A percentile compares a stretch with the other conserved stretches of the same genome.
Evolutionary conservation across 2,797 vertebrate genomes (phyloP).

Genomic region (Philypnodon macrostomus): DNA sequence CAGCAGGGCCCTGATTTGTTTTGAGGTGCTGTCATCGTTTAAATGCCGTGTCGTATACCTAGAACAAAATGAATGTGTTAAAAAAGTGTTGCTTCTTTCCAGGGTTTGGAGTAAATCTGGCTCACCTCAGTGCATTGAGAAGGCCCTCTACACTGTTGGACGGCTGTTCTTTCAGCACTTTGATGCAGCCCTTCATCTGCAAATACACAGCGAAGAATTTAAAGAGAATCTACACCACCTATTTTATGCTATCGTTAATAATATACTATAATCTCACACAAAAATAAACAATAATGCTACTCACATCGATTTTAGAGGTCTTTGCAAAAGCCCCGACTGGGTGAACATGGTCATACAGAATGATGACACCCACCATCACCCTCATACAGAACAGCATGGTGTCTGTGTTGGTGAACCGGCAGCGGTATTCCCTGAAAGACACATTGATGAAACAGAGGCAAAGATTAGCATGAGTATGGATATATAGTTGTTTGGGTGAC

Average conservation of each 20-base stretch:
- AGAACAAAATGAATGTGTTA: slow-evolving; percentile 8
- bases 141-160: slow-evolving; percentile 90
- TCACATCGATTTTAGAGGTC: slow-evolving; percentile 91
- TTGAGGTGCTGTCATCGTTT: slow-evolving; percentile 91
- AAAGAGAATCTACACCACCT: slow-evolving; percentile 63
- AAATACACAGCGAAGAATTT: slow-evolving; percentile 24
- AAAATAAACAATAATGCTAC: slow-evolving; percentile 46
- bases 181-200: slow-evolving; percentile 94
- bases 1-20: slow-evolving; percentile 91
- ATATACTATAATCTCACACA: no score
- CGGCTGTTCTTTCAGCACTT: slow-evolving; percentile 90
- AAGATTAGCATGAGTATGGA: not conserved
- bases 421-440: slow-evolving; percentile 83
- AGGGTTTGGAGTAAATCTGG: not conserved
- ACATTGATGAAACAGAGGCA: not conserved
- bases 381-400: slow-evolving; percentile 93
- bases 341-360: slow-evolving; percentile 91
- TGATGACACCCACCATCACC: slow-evolving; percentile 92
- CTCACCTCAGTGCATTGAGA: slow-evolving; percentile 88
- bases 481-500: not conserved
- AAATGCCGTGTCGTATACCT: slow-evolving; percentile 92
- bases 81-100: not conserved
- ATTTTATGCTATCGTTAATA: no score
- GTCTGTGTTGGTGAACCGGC: slow-evolving; percentile 91
- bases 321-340: slow-evolving; percentile 90